phyloP scores from a whole-genome alignment of 1,140 invertebrate genomes.

The Macrosteles quadrilineatus region DNA sequence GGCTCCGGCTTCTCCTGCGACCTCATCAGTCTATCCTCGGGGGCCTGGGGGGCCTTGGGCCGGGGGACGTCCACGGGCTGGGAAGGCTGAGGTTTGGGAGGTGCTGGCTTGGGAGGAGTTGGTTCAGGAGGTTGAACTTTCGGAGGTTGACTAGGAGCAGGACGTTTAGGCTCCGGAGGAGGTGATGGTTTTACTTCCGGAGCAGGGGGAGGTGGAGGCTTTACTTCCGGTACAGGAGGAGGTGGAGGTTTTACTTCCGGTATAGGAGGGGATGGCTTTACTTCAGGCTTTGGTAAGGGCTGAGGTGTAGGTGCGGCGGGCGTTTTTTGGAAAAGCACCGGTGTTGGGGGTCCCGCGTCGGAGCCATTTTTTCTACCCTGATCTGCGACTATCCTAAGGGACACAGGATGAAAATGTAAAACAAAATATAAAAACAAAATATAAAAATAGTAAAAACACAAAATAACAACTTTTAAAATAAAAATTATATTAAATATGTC shows the following conservation, averaged over 20 bases:
- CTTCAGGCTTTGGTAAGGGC: not conserved
- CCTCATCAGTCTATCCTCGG: conserved; percentile 8
- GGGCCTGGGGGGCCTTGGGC: not conserved
- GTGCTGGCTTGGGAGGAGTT: not conserved
- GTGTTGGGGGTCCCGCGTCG: not conserved
- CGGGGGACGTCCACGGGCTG: not conserved
- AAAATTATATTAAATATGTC: too few relatives aligned
- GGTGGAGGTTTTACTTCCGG: not conserved
- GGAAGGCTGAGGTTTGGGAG: not conserved
- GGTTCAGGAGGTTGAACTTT: not conserved
- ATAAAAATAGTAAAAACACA: not conserved
- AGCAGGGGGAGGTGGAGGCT: not conserved
- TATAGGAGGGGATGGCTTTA: not conserved
- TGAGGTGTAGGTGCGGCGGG: not conserved
- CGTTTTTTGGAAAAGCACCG: conserved; percentile 16
- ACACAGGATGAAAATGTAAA: not conserved
- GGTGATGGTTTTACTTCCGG: not conserved
- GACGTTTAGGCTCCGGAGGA: not conserved
- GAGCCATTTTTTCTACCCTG: not conserved
- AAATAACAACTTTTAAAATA: too few relatives aligned
- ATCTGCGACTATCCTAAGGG: conserved; percentile 9
- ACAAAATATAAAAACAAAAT: not conserved
- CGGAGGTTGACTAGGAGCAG: not conserved
- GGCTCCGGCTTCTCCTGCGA: not conserved
- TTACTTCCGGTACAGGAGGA: not conserved